Conservation (phyloP, 2,113 vertebrate species). For the Sinocyclocheilus grahami region DNA sequence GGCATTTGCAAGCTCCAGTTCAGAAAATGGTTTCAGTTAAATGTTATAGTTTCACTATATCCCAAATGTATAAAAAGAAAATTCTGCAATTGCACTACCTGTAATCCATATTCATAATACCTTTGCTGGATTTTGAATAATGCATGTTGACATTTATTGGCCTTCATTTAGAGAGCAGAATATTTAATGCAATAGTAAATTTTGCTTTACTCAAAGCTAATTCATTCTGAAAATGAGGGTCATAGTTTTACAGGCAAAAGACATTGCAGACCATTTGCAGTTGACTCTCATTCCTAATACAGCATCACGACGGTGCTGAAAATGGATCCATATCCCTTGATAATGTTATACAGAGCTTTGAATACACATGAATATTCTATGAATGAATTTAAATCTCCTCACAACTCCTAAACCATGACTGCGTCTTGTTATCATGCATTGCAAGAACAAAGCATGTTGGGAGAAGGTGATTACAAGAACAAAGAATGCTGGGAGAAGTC, state of each 20-base stretch:
- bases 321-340: not conserved
- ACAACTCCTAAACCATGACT: not conserved
- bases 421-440: not conserved
- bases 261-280: conserved; percentile 4
- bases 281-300: not conserved
- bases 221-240: conserved; percentile 23
- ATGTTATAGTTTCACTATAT: not conserved
- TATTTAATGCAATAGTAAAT: conserved; percentile 30
- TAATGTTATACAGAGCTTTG: conserved; percentile 1
- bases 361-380: conserved; percentile 30
- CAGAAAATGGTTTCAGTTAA: not conserved
- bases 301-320: not conserved
- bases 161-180: conserved; percentile 25
- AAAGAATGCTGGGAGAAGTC: not conserved
- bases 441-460: conserved; percentile 8
- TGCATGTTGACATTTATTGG: conserved; percentile 32
- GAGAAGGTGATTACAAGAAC: conserved; percentile 22
- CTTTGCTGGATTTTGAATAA: conserved; percentile 30
- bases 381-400: not conserved
- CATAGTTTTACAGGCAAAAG: conserved; percentile 13
- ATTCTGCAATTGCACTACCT: not conserved
- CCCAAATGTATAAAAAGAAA: not conserved
- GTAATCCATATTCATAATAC: conserved; percentile 21
- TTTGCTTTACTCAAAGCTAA: conserved; percentile 6
- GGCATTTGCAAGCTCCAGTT: not conserved